phyloP scores from a whole-genome alignment of 2,888 invertebrate genomes.

The Temnothorax rugatulus region DNA sequence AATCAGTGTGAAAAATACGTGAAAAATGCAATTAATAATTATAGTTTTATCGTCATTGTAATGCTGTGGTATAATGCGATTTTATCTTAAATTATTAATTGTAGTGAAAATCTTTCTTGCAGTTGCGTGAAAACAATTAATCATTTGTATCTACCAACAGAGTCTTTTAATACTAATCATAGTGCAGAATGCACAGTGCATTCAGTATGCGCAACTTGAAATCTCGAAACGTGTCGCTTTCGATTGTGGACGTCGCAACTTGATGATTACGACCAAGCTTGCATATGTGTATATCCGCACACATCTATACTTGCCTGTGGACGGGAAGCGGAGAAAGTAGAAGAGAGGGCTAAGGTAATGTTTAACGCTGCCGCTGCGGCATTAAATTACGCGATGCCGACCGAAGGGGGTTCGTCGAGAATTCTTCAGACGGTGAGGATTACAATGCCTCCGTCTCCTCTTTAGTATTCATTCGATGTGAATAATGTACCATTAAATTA shows the following conservation, averaged over 20 bases:
- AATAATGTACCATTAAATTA: conserved; percentile 82
- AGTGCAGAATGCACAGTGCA: background rate
- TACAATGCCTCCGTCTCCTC: conserved; percentile 68
- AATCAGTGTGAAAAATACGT: background rate
- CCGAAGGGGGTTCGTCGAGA: conserved; percentile 69
- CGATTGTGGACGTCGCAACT: conserved; percentile 35
- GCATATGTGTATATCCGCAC: background rate
- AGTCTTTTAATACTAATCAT: conserved; percentile 20
- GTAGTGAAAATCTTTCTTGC: background rate
- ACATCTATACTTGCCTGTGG: background rate
- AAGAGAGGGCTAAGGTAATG: conserved; percentile 22
- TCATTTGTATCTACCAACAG: background rate
- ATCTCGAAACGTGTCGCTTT: conserved; percentile 25
- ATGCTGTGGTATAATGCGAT: no score
- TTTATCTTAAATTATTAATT: background rate
- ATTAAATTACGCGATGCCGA: conserved; percentile 70
- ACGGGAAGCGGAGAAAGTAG: conserved; percentile 15
- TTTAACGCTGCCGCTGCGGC: conserved; percentile 42
- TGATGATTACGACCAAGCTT: conserved; percentile 8
- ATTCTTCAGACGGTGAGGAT: conserved; percentile 73
- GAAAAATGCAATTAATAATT: background rate
- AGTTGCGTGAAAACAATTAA: background rate
- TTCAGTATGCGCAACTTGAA: conserved; percentile 18
- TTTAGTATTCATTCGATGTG: conserved; percentile 81
- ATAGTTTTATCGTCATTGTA: background rate